Evolutionary conservation across 1,140 invertebrate species (phyloP).

Genomic region (Drosophila mauritiana): DNA sequence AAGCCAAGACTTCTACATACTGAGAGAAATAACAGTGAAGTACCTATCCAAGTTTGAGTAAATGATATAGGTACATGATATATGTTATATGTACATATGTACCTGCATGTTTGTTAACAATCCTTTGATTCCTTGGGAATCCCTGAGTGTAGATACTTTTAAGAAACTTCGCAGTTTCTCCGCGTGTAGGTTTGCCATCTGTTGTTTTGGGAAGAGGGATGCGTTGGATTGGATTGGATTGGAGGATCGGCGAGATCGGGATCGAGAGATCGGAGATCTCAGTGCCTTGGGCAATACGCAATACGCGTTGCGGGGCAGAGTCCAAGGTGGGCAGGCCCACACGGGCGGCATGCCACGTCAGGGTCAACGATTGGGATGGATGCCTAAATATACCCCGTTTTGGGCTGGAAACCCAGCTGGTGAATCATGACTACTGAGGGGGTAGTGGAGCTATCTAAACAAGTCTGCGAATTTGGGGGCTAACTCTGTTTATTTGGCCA

Average conservation of each 20-base stretch:
- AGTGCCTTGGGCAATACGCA: constrained; percentile 37
- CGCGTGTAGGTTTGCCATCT: constrained; percentile 12
- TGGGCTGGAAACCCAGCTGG: background rate
- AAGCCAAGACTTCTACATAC: constrained; percentile 31
- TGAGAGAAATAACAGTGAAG: constrained; percentile 3
- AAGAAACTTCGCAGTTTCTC: background rate
- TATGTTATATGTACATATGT: no score
- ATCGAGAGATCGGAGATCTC: constrained; percentile 15
- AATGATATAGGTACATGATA: no score
- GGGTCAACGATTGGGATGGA: constrained; percentile 30
- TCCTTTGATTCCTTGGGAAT: background rate
- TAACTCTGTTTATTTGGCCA: no score
- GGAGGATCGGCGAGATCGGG: constrained; percentile 1
- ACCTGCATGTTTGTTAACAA: no score
- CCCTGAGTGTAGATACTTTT: background rate
- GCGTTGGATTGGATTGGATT: no score
- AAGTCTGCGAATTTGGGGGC: no score
- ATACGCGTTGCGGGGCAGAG: constrained; percentile 45
- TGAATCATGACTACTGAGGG: background rate
- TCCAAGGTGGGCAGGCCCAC: constrained; percentile 47
- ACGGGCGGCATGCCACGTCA: constrained; percentile 34
- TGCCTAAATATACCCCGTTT: background rate
- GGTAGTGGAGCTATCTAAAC: no score
- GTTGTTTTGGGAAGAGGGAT: constrained; percentile 28
- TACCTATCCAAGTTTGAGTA: background rate